Conservation (phyloP, 1,140 invertebrate species). For the Drosophila malerkotliana region DNA sequence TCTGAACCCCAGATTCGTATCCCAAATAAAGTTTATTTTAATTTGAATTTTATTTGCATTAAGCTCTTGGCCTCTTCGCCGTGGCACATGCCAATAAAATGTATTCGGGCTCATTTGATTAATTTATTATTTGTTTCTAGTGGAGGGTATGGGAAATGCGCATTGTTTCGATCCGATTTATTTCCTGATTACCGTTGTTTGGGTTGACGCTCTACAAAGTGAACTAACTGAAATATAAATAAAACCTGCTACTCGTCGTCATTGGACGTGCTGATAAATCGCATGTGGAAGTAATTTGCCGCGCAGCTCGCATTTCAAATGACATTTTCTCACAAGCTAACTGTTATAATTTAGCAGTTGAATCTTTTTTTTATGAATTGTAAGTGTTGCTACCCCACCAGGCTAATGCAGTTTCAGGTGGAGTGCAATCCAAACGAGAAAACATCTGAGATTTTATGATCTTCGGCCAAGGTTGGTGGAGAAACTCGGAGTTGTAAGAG, state of each 20-base stretch:
- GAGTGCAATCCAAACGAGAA: not conserved
- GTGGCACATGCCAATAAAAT: not conserved
- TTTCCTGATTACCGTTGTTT: constrained; percentile 15
- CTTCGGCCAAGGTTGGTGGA: constrained; percentile 18
- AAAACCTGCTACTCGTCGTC: constrained; percentile 34
- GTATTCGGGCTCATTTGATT: not conserved
- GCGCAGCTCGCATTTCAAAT: constrained; percentile 23
- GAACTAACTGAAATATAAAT: constrained; percentile 21
- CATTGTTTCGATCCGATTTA: not conserved
- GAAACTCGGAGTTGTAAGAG: not conserved
- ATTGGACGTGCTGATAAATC: constrained; percentile 53
- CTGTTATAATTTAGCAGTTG: constrained; percentile 42
- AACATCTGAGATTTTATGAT: constrained; percentile 1
- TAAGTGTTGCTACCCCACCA: constrained; percentile 3
- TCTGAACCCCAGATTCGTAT: not conserved
- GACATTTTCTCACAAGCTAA: constrained; percentile 3
- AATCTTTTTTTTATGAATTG: not conserved
- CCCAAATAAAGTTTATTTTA: not conserved
- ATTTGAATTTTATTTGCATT: not conserved
- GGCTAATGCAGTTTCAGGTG: not conserved
- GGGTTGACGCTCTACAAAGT: constrained; percentile 2
- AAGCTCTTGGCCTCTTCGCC: not conserved
- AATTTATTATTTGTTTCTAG: too few relatives aligned
- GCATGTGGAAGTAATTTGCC: constrained; percentile 51
- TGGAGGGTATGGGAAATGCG: not conserved